These are phyloP conservation scores for Diaprepes abbreviatus DNA, from an alignment of 2,888 invertebrate genomes.

Conservation along the genomic window DNA sequence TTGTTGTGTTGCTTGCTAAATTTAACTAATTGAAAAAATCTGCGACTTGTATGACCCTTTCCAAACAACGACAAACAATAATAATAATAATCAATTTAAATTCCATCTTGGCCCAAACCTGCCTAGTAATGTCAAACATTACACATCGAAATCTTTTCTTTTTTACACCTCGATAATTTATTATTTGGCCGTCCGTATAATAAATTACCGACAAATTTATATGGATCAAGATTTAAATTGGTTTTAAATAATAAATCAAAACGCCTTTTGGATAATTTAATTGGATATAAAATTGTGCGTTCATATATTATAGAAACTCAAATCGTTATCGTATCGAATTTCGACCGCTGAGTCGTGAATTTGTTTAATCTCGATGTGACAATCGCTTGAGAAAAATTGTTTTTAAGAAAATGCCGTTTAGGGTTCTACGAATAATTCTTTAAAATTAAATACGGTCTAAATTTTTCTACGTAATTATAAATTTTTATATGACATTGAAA, in stretches of 20 bases:
- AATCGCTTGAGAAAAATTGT: neutral
- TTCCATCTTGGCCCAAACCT: constrained; percentile 5
- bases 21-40: too few relatives aligned
- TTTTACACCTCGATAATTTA: constrained; percentile 31
- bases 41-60: too few relatives aligned
- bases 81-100: neutral
- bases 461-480: too few relatives aligned
- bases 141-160: constrained; percentile 10
- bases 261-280: constrained; percentile 38
- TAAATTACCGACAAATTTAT: constrained; percentile 42
- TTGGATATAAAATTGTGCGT: constrained; percentile 35
- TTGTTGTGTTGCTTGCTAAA: too few relatives aligned
- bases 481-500: too few relatives aligned
- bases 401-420: neutral
- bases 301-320: constrained; percentile 31
- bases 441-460: too few relatives aligned
- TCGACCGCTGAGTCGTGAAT: constrained; percentile 24
- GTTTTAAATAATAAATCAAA: constrained; percentile 39
- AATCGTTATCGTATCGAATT: constrained; percentile 17
- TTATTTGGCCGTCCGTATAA: constrained; percentile 22
- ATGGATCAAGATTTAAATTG: constrained; percentile 44
- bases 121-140: constrained; percentile 10
- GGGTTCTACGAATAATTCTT: too few relatives aligned
- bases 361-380: neutral
- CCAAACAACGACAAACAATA: too few relatives aligned